Evolutionary conservation across 1,140 invertebrate species (phyloP).

Genomic region (silkworm (Bombyx mori)): DNA sequence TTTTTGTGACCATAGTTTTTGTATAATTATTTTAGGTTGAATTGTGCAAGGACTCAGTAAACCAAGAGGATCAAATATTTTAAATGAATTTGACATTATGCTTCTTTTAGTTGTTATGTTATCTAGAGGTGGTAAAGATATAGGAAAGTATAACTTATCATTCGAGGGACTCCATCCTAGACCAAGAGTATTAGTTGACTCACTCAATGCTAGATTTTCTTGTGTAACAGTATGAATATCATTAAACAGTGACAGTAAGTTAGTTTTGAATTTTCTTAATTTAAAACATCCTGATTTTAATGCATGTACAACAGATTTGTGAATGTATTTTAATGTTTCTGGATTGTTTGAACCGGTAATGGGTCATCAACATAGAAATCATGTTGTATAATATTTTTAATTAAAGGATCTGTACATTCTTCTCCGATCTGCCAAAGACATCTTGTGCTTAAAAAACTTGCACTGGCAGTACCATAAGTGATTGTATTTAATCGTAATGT

Average conservation of each 20-base stretch:
- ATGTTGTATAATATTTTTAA: constrained; percentile 28
- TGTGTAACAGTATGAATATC: not conserved
- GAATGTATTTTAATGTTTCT: constrained; percentile 13
- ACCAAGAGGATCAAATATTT: constrained; percentile 42
- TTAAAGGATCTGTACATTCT: constrained; percentile 20
- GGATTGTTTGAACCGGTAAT: constrained; percentile 35
- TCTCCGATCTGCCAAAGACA: constrained; percentile 34
- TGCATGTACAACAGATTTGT: constrained; percentile 7
- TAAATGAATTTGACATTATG: constrained; percentile 31
- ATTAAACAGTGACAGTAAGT: constrained; percentile 1
- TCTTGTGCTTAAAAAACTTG: constrained; percentile 40
- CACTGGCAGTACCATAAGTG: constrained; percentile 21
- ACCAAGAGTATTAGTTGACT: constrained; percentile 24
- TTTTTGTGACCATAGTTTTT: constrained; percentile 34
- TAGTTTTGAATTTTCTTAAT: constrained; percentile 17
- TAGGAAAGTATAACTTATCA: constrained; percentile 20
- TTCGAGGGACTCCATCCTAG: constrained; percentile 19
- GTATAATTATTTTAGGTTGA: constrained; percentile 31
- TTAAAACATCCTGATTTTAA: constrained; percentile 13
- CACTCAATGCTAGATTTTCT: constrained; percentile 21
- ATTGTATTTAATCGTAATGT: constrained; percentile 26
- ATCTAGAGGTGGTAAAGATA: not conserved
- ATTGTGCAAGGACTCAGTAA: constrained; percentile 27
- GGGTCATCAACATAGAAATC: constrained; percentile 67
- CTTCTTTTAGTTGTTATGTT: constrained; percentile 33